Base-by-base conservation (phyloP, 2,797 vertebrate species). In the Myotis findleyi region DNA sequence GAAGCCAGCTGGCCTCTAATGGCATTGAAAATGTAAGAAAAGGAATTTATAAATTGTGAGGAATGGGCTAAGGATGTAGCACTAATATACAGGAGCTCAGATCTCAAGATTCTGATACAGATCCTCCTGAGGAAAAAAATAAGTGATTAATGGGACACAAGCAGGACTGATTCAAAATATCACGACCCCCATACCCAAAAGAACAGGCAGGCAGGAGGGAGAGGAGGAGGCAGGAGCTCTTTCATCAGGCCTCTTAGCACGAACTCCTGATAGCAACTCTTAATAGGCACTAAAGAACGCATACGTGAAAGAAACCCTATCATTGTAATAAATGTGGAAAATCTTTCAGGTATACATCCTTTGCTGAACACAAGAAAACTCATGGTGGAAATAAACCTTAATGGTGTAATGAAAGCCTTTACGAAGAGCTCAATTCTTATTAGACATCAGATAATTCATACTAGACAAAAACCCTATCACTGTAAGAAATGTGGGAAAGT, bases 231-330 rank as follows among this genome's bases (percentile, higher is more conserved):
- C 73, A 51, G 10, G 18, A 76, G 73, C 30, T 51, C 47, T 76
- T 76, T 51, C 18, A 33, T 33, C 30, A 51, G 73, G 11, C 2
- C 30, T 49, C 30, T 51, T 51, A 76, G 30, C 27, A 75, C n/a
- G 27, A 49, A 41, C 71, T 47, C 69, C 49, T 51, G 49, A 51
- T 51, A 51, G 49, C 68, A 71, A 41, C 68, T 71, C 68, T 80
- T 79, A 88, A 44, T 59, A 91, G 38, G 51, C 55, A 92, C 81
- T 62, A 93, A 94, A 92, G 62, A 95, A 80, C 64, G 66, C 71
- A 93, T 30, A 90, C 8, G 69, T n/a, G 55, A 89, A 36, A 94
- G 53, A 95, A 87, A 69, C 2, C 5, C 16, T 69, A 41, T 51
- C 59, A 80, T 36, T 41, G 17, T 4, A 68, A 17, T 55, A 87